Evolutionary conservation across 2,888 invertebrate species (phyloP).

Genomic region (Ophion slaviceki): DNA sequence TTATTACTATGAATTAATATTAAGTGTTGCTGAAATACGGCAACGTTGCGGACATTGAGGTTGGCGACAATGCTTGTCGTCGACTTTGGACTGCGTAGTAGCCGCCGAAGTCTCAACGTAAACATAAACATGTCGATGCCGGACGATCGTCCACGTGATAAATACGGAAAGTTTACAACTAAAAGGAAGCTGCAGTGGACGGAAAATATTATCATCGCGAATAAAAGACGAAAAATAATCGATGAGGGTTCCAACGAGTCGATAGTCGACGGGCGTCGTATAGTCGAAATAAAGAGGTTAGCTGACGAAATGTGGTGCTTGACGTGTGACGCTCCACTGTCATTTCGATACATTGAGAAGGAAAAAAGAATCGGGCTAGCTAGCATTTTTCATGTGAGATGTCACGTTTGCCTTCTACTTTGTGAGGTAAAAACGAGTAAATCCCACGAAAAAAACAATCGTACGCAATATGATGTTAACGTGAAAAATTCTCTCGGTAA

Average conservation of each 20-base stretch:
- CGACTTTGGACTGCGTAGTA: too few relatives aligned
- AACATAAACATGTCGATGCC: too few relatives aligned
- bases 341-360: constrained; percentile 32
- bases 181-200: constrained; percentile 18
- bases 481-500: constrained; percentile 34
- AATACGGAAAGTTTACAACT: constrained; percentile 14
- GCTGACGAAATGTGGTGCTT: constrained; percentile 44
- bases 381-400: constrained; percentile 19
- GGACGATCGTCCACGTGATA: constrained; percentile 15
- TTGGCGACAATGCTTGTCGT: too few relatives aligned
- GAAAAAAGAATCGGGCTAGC: constrained; percentile 22
- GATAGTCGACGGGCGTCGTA: constrained; percentile 9
- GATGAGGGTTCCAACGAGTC: background rate
- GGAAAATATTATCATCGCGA: constrained; percentile 2
- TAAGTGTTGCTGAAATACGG: too few relatives aligned
- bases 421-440: constrained; percentile 3
- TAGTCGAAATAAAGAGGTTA: constrained; percentile 4
- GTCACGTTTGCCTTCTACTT: constrained; percentile 7
- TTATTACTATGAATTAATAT: too few relatives aligned
- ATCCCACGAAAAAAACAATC: background rate
- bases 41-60: too few relatives aligned
- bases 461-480: constrained; percentile 17
- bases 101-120: too few relatives aligned
- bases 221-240: constrained; percentile 14
- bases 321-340: constrained; percentile 16